These are phyloP conservation scores for Agelas oroides DNA, from an alignment of 37 sponge, comb jelly and placozoan species.

Conservation along the genomic window DNA sequence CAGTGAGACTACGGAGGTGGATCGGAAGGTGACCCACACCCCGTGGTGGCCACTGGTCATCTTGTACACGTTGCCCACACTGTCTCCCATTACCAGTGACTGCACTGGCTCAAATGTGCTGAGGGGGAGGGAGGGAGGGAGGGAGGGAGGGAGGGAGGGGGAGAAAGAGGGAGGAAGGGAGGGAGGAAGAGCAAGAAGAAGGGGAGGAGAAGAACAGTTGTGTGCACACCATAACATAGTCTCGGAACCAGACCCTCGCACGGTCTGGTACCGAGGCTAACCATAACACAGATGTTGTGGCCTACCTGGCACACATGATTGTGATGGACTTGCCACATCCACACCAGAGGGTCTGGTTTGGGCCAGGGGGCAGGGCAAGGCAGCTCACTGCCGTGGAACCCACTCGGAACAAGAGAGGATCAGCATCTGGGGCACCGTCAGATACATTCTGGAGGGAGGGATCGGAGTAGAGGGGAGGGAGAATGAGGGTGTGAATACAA, in stretches of 20 bases:
- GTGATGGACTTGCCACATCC: constrained; percentile 60
- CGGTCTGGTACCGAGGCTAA: neutral
- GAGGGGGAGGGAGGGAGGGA: neutral
- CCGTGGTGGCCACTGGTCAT: constrained; percentile 37
- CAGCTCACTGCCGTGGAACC: constrained; percentile 37
- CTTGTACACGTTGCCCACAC: constrained; percentile 41
- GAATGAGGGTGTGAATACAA: neutral
- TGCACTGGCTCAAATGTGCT: constrained; percentile 55
- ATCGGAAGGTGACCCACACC: constrained; percentile 57
- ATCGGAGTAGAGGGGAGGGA: neutral
- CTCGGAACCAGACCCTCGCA: neutral
- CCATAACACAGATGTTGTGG: no score
- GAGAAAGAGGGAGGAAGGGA: no score
- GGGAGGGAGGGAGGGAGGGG: no score
- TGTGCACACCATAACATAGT: neutral
- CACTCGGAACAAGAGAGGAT: constrained; percentile 37
- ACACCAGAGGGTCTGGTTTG: constrained; percentile 49
- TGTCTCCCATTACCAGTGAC: constrained; percentile 38
- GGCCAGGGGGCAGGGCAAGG: neutral
- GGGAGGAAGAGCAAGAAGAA: no score
- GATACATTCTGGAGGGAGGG: constrained; percentile 5
- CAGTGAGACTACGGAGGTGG: constrained; percentile 40
- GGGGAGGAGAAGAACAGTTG: no score
- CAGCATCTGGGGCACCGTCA: neutral
- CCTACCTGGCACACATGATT: constrained; percentile 44